Evolutionary conservation across 2,797 vertebrate species (phyloP).

Genomic region (Lithobates pipiens): DNA sequence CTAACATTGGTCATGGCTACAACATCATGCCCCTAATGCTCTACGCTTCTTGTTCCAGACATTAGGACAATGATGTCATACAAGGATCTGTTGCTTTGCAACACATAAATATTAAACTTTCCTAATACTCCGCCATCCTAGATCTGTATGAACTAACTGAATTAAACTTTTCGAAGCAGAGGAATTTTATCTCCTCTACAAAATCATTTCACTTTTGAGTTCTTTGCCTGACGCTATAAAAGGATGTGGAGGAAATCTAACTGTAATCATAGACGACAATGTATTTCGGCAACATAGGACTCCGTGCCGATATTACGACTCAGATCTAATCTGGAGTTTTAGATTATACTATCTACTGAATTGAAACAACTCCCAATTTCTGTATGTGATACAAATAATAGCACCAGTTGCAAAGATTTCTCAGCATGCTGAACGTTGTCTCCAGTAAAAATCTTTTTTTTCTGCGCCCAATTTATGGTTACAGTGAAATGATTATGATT

Average conservation of each 20-base stretch:
- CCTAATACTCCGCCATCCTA: conserved; percentile 23
- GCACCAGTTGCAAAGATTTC: not conserved
- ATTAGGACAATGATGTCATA: conserved; percentile 7
- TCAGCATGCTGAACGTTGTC: too few relatives aligned
- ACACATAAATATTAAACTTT: conserved; percentile 60
- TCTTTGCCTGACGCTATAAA: not conserved
- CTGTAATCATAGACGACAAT: not conserved
- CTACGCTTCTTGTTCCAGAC: conserved; percentile 13
- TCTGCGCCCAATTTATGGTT: too few relatives aligned
- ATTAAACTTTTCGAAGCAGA: not conserved
- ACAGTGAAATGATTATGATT: too few relatives aligned
- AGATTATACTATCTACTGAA: not conserved
- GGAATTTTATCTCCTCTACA: not conserved
- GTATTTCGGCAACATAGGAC: not conserved
- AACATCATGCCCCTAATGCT: not conserved
- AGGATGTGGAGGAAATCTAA: not conserved
- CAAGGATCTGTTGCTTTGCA: conserved; percentile 32
- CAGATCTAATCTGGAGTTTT: not conserved
- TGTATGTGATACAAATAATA: too few relatives aligned
- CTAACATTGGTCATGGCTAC: not conserved
- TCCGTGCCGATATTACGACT: not conserved
- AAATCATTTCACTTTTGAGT: not conserved
- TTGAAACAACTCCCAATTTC: not conserved
- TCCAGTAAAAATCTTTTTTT: too few relatives aligned
- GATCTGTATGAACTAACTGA: not conserved